phyloP scores from a whole-genome alignment of 2,797 vertebrate species.

The Eleutherodactylus coqui region DNA sequence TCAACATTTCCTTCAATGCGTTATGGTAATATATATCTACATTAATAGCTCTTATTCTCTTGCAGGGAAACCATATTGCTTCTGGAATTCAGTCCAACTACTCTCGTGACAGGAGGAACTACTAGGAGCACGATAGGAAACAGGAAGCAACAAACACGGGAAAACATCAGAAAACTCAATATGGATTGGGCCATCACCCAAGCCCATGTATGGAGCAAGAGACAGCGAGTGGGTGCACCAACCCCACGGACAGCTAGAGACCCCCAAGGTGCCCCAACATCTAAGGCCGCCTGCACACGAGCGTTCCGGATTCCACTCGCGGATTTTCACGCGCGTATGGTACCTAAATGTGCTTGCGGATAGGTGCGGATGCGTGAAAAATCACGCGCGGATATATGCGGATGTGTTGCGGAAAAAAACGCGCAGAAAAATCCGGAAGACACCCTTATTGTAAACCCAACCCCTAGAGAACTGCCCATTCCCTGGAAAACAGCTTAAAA shows the following conservation, averaged over 20 bases:
- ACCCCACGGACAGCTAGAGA: background rate
- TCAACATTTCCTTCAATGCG: constrained; percentile 23
- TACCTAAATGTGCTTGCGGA: too few relatives aligned
- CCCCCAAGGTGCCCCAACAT: background rate
- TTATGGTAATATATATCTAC: constrained; percentile 43
- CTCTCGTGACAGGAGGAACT: background rate
- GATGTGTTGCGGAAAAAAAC: too few relatives aligned
- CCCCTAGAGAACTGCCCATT: too few relatives aligned
- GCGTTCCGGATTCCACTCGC: too few relatives aligned
- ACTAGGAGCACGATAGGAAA: background rate
- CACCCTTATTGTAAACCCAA: too few relatives aligned
- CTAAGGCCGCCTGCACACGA: too few relatives aligned
- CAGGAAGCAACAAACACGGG: background rate
- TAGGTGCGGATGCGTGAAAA: too few relatives aligned
- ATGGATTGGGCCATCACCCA: background rate
- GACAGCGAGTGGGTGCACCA: background rate
- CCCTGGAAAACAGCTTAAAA: too few relatives aligned
- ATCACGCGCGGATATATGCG: too few relatives aligned
- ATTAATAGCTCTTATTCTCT: constrained; percentile 32
- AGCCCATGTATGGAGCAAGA: background rate
- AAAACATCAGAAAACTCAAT: background rate
- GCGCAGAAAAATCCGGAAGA: too few relatives aligned
- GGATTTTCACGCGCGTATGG: too few relatives aligned
- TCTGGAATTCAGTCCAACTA: background rate
- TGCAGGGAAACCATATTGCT: constrained; percentile 25